Evolutionary conservation across 2,888 invertebrate genomes (phyloP), one percentile per base, ranked within the genome.

Genomic region (Choristoneura rosaceana): DNA sequence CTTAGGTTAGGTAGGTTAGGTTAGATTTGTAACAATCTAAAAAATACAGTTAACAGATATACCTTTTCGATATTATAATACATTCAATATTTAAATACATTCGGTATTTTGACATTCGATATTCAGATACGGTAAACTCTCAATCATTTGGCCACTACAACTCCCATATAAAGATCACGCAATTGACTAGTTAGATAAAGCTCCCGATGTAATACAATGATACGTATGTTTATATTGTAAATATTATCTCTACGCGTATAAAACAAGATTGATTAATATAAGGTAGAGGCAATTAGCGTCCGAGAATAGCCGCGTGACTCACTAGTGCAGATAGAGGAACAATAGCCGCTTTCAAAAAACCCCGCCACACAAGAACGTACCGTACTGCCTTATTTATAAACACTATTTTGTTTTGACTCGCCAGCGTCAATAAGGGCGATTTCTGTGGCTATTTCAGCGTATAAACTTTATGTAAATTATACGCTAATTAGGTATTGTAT

Each of bases 261-360:
- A 47, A 68, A 69, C 52, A 69, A 63, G 71, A 71, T 71, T 71
- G 69, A 73, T 73, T 60, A 64, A 63, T 63, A 47, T 59, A 64
- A 64, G 47, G 62, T 62, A 55, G 58, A 17, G 47, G 62, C 47
- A 74, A 74, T 74, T 68, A 74, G 64, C 14, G 52, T 43, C 65
- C 38, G 65, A 60, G 70, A 64, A 70, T 60, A 67, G 70, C 50
- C 67, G 47, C 41, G 59, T 71, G 74, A 74, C 62, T 74, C 73
- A 73, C 59, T 66, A 58, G 64, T 60, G 50, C 59, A 64, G 52
- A 73, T 73, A 73, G 59, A 63, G 66, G 55, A 50, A 73, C 69
- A 71, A 73, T 73, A 43, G 41, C 12, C 33, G 55, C 68, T 73
- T 69, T 69, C 58, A 69, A 50, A 50, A 45, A 55, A 15, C 34